These are phyloP conservation scores for Corbicula japonica DNA, from an alignment of 2,888 invertebrate species.

Conservation along the genomic window DNA sequence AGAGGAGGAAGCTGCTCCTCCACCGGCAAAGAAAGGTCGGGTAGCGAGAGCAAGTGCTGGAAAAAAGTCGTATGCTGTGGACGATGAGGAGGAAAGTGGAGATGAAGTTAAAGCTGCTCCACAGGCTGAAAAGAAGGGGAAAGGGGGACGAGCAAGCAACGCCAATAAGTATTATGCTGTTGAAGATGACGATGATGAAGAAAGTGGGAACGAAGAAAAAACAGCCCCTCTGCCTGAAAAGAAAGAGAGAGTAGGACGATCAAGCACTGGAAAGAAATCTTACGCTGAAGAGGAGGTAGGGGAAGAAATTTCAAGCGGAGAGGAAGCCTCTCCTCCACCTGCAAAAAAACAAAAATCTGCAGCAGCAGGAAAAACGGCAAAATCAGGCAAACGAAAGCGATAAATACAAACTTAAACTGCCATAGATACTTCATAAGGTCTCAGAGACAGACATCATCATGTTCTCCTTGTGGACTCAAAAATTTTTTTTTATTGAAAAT, in stretches of 20 bases:
- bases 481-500: no score
- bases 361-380: not conserved
- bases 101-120: not conserved
- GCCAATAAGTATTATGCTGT: no score
- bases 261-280: no score
- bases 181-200: not conserved
- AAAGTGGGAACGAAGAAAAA: not conserved
- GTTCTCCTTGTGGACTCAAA: no score
- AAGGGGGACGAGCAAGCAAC: not conserved
- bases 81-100: not conserved
- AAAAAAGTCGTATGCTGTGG: not conserved
- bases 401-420: no score
- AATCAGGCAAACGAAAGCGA: slow-evolving; percentile 9
- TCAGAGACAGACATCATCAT: no score
- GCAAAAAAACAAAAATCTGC: not conserved
- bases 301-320: no score
- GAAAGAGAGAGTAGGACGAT: no score
- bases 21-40: not conserved
- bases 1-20: not conserved
- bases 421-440: no score
- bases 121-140: slow-evolving; percentile 1
- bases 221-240: not conserved
- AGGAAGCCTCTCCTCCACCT: no score
- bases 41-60: not conserved
- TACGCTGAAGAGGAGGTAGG: no score